A percentile compares a stretch with the other conserved stretches of the same genome.
These are phyloP conservation scores for Heterochromis multidens DNA, from an alignment of 2,113 vertebrate genomes.

Conservation along the genomic window DNA sequence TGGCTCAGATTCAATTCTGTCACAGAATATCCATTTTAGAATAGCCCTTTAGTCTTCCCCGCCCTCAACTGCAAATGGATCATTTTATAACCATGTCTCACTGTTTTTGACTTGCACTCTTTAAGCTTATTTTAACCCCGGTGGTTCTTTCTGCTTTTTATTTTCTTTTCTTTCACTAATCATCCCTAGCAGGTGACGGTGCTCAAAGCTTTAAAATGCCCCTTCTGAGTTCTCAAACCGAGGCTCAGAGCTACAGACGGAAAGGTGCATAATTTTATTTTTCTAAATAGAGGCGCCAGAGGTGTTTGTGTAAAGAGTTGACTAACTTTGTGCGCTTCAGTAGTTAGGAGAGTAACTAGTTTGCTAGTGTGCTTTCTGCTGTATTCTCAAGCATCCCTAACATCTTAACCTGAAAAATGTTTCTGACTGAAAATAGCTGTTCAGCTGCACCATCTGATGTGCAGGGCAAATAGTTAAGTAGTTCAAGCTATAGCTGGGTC, in stretches of 20 bases:
- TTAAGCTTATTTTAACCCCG: slow-evolving; percentile 35
- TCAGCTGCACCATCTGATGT: background rate
- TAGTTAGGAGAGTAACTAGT: slow-evolving; percentile 11
- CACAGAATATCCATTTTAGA: background rate
- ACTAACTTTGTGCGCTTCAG: slow-evolving; percentile 24
- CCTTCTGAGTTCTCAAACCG: slow-evolving; percentile 63
- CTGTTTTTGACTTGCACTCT: slow-evolving; percentile 24
- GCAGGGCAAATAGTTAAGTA: background rate
- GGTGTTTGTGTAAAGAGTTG: slow-evolving; percentile 8
- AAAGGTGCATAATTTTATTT: slow-evolving; percentile 72
- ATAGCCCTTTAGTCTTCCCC: slow-evolving; percentile 1
- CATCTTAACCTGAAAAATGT: background rate
- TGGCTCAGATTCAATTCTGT: background rate
- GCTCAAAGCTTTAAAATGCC: slow-evolving; percentile 64
- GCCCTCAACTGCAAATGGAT: background rate
- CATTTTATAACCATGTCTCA: slow-evolving; percentile 11
- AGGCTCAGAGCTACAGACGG: slow-evolving; percentile 58
- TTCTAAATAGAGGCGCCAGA: slow-evolving; percentile 40
- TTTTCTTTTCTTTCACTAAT: slow-evolving; percentile 58
- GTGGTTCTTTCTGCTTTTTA: slow-evolving; percentile 41
- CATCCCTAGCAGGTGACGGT: slow-evolving; percentile 67
- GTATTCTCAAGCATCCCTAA: slow-evolving; percentile 1
- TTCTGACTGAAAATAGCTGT: background rate
- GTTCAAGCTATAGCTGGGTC: background rate
- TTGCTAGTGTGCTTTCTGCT: slow-evolving; percentile 16